Percentiles rank a stretch among this genome's conserved stretches.
Conservation (phyloP, 2,888 invertebrate genomes). For the Cheilosia grossa region DNA sequence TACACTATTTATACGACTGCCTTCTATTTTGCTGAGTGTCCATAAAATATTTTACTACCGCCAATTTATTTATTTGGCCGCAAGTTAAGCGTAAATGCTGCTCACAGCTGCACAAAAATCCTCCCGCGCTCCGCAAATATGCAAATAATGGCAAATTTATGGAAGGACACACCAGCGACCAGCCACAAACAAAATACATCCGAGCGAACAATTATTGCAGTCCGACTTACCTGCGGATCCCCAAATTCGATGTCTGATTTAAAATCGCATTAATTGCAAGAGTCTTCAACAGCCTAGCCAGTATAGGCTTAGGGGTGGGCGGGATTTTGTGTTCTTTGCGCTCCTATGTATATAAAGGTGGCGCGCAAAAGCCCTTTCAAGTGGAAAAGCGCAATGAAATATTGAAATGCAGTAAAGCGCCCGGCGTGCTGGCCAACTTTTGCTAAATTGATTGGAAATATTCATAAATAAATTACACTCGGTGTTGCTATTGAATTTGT, state of each 20-base stretch:
- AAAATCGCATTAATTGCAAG: constrained; percentile 16
- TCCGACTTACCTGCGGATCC: neutral
- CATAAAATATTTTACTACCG: constrained; percentile 33
- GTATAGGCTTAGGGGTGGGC: constrained; percentile 11
- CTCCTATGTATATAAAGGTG: constrained; percentile 1
- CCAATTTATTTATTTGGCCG: constrained; percentile 58
- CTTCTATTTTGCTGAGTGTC: neutral
- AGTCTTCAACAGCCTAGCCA: neutral
- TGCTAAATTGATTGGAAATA: constrained; percentile 67
- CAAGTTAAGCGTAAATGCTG: constrained; percentile 60
- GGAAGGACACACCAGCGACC: constrained; percentile 1
- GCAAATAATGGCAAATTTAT: constrained; percentile 54
- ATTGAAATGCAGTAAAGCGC: neutral
- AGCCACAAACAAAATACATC: no score
- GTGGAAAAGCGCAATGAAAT: constrained; percentile 39
- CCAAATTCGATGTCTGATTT: constrained; percentile 25
- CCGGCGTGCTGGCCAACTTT: neutral
- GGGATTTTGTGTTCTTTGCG: constrained; percentile 6
- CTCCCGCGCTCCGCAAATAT: constrained; percentile 19
- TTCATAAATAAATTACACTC: constrained; percentile 65
- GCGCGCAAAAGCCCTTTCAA: constrained; percentile 30
- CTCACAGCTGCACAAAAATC: constrained; percentile 57
- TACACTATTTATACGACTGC: neutral
- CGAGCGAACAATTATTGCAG: constrained; percentile 30
- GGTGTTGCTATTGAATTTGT: constrained; percentile 43